Conservation (phyloP, 2,113 vertebrate species). For the Onychostruthus taczanowskii region DNA sequence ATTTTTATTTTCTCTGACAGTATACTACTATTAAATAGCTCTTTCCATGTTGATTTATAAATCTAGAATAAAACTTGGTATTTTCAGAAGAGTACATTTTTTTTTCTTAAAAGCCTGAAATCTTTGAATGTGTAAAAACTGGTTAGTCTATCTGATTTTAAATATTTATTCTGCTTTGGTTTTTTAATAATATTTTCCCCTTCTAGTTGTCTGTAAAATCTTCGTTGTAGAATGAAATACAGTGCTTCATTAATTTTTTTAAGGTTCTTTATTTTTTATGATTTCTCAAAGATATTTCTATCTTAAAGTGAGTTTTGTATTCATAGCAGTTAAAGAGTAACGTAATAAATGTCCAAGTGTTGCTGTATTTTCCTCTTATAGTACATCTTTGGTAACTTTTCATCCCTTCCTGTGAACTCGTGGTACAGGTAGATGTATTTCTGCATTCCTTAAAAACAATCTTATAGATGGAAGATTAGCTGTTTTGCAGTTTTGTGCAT, state of each 20-base stretch:
- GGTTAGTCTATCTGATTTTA: not conserved
- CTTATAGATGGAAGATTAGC: not conserved
- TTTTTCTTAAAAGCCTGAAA: not conserved
- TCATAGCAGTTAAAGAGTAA: not conserved
- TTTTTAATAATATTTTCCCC: not conserved
- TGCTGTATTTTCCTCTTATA: not conserved
- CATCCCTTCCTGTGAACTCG: not conserved
- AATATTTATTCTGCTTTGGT: not conserved
- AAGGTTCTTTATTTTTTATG: not conserved
- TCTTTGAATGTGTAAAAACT: not conserved
- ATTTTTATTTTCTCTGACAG: not conserved
- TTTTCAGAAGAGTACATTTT: not conserved
- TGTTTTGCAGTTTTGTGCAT: not conserved
- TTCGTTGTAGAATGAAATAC: not conserved
- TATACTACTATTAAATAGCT: not conserved
- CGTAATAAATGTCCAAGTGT: not conserved
- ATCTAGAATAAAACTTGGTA: not conserved
- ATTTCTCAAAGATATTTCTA: not conserved
- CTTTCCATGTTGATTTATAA: not conserved
- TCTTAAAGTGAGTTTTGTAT: not conserved
- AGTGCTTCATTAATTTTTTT: not conserved
- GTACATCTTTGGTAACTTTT: not conserved
- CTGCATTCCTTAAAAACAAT: conserved; percentile 21
- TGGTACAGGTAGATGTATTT: not conserved
- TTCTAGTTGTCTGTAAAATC: not conserved